Base-by-base conservation (phyloP, 1,140 invertebrate species). In the Drepana arcuata region DNA sequence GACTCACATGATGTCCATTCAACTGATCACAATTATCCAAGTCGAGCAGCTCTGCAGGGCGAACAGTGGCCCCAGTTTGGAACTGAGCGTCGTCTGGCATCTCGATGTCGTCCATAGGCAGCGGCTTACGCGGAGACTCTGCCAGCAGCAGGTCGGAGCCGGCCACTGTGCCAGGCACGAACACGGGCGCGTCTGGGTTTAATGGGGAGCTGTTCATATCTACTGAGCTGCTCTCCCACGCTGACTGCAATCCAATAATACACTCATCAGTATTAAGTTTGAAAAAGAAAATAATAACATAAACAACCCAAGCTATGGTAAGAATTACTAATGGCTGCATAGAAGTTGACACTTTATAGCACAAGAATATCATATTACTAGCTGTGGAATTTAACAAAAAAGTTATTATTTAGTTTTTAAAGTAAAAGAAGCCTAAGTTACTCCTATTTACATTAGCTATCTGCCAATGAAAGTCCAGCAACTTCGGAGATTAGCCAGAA, bases 151-250 rank as follows among this genome's bases (percentile, higher is more conserved):
- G 68, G 45, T 89, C 88, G 1, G 82, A 64, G 39, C 84, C 65
- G 0, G 81, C 66, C 14, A 77, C 81, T n/a, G 74, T 63, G 11
- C 85, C 85, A 1, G 88, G 87, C 16, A 92, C 83, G 54, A 92
- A 92, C 62, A 91, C 90, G 1, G 88, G 88, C 2, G 91, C 90
- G 37, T 92, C 86, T 0, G 90, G 90, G 72, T 92, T 92, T 48
- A 92, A 59, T 28, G 88, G 89, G 26, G 89, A 91, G 65, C 88
- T 91, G 69, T 88, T 87, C 88, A 90, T 89, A 35, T 87, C 84
- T 67, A 86, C 85, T 29, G 80, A 82, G 58, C 78, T 80, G 38
- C 64, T 75, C 71, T 85, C 75, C 63, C 72, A 81, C 34, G 68
- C 74, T 26, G 78, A 82, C 77, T 81, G 64, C 4, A 74, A 74